Evolutionary conservation across 2,888 invertebrate genomes (phyloP), one percentile per base, ranked within the genome.

Genomic region (Diloba caeruleocephala): DNA sequence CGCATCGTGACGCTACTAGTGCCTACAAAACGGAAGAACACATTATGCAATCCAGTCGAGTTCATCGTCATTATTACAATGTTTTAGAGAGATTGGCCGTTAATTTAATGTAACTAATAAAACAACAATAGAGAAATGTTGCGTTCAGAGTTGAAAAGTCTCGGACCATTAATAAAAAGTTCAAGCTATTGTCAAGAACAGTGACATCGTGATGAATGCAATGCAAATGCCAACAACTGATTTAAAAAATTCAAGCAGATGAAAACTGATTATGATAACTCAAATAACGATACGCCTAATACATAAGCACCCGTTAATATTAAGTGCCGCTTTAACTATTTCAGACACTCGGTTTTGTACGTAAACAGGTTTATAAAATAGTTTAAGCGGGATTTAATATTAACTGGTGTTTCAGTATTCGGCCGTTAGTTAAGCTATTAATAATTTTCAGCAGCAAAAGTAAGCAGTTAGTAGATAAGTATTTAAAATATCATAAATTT

Each of bases 81-180:
- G 49, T 60, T 59, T 45, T 64, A 57, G 62, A 69, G 63, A 73
- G 58, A 70, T 68, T 63, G 44, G 51, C 58, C 39, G 39, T 45
- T 65, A 36, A 66, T 65, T 65, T 64, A 19, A 17, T 33, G 3
- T 41, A 29, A 37, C 36, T 43, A 63, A 21, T 46, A 31, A 51
- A 62, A 52, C 15, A 75, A 76, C 73, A 77, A 75, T 69, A 56
- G 63, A 41, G 51, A 64, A 66, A 61, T 67, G 52, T 52, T 45
- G 52, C 46, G 53, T 42, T 21, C 12, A 51, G 28, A 64, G 49
- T 50, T 56, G 32, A 57, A 53, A 54, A 38, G 49, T 55, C 52
- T 55, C 53, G 32, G 23, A 14, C 14, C 36, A 28, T 64, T 56
- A 36, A 56, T 66, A 75, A 75, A 76, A 68, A 74, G 48, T 36